phyloP scores from a whole-genome alignment of 2,888 invertebrate species.

The Minunthozetes semirufus region DNA sequence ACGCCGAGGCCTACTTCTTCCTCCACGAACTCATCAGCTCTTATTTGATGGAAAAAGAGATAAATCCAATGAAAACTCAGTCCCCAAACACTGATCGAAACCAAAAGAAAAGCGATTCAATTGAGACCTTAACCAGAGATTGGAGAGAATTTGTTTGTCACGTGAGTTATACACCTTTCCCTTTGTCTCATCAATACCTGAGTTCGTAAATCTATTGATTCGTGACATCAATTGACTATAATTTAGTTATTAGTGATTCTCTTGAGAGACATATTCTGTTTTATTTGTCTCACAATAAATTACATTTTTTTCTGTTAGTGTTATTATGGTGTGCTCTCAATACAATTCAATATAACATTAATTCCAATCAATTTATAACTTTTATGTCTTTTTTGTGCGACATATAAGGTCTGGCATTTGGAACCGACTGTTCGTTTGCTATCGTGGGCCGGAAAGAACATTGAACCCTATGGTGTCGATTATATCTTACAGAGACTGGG shows the following conservation, averaged over 20 bases:
- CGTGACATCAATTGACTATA: no score
- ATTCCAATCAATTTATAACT: not conserved
- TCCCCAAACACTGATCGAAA: not conserved
- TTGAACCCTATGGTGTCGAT: conserved; percentile 97
- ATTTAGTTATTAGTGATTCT: no score
- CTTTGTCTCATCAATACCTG: no score
- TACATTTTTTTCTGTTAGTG: no score
- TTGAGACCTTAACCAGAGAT: conserved; percentile 33
- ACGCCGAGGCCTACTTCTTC: conserved; percentile 97
- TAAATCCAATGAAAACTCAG: not conserved
- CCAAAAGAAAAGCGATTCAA: not conserved
- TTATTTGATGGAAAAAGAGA: conserved; percentile 68
- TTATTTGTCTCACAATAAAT: no score
- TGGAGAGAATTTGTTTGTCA: conserved; percentile 39
- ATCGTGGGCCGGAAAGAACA: conserved; percentile 84
- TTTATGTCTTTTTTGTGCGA: conserved; percentile 56
- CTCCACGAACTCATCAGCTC: conserved; percentile 92
- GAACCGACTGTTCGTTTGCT: conserved; percentile 72
- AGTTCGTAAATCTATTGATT: no score
- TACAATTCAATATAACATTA: not conserved
- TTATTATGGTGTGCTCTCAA: no score
- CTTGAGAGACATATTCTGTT: no score
- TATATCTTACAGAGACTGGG: conserved; percentile 95
- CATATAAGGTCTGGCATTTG: conserved; percentile 75
- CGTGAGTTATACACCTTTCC: not conserved